A percentile compares a stretch with the other conserved stretches of the same genome.
Evolutionary conservation across 2,113 vertebrate species (phyloP).

Genomic region (Protobothrops flavoviridis): DNA sequence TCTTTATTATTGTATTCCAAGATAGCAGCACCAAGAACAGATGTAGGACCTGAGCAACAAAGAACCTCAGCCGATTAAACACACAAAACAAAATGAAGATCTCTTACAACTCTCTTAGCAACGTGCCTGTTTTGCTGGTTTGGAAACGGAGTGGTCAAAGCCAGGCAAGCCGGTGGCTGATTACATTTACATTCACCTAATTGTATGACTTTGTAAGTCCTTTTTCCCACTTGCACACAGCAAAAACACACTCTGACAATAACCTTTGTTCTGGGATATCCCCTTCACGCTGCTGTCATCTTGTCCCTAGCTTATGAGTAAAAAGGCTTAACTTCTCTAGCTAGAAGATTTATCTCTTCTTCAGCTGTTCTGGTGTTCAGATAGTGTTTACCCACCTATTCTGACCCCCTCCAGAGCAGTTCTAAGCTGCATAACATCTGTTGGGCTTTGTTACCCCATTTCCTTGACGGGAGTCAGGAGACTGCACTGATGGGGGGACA

Average conservation of each 20-base stretch:
- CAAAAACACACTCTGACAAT: not conserved
- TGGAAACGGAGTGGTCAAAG: not conserved
- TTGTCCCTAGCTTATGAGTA: not conserved
- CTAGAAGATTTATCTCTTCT: not conserved
- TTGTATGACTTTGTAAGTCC: not conserved
- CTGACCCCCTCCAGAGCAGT: not conserved
- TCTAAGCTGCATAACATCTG: not conserved
- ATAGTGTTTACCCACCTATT: not conserved
- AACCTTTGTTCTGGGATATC: not conserved
- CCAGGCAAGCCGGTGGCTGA: not conserved
- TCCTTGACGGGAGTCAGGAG: not conserved
- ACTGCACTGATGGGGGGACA: not conserved
- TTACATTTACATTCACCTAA: not conserved
- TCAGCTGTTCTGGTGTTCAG: not conserved
- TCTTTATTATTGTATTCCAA: not conserved
- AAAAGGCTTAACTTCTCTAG: not conserved
- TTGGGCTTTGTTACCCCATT: not conserved
- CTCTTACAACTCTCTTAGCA: not conserved
- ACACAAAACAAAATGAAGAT: not conserved
- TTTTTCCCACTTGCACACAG: not conserved
- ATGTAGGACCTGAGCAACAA: not conserved
- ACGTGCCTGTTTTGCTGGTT: not conserved
- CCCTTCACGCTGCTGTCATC: not conserved
- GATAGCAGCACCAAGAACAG: not conserved
- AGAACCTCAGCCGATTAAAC: not conserved